Evolutionary conservation across 2,888 invertebrate genomes (phyloP).

Genomic region (Dasypogon diadema): DNA sequence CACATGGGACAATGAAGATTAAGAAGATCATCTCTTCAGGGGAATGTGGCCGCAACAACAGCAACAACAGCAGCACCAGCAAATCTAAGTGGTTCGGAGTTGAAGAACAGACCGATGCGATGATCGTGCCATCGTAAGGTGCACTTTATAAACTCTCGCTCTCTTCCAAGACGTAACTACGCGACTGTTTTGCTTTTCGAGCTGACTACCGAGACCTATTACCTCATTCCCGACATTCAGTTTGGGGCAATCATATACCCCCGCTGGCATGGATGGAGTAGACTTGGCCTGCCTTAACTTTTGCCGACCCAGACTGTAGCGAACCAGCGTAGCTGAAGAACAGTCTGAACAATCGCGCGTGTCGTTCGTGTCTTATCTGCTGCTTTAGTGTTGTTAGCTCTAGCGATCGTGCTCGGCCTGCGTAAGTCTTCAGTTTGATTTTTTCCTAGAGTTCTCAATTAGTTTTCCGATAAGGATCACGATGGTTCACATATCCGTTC

Average conservation of each 20-base stretch:
- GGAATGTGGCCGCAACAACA: slow-evolving; percentile 6
- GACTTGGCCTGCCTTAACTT: slow-evolving; percentile 48
- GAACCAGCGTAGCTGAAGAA: slow-evolving; percentile 42
- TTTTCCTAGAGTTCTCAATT: not conserved
- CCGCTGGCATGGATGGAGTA: slow-evolving; percentile 30
- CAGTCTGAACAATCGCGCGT: slow-evolving; percentile 37
- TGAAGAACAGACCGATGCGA: not conserved
- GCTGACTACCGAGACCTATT: slow-evolving; percentile 42
- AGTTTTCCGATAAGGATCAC: not conserved
- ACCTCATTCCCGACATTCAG: slow-evolving; percentile 48
- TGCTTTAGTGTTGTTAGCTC: not conserved
- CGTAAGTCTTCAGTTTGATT: slow-evolving; percentile 14
- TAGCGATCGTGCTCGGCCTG: slow-evolving; percentile 14
- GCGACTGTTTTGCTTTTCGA: too few species aligned
- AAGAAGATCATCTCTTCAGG: slow-evolving; percentile 20
- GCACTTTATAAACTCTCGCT: slow-evolving; percentile 41
- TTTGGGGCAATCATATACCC: slow-evolving; percentile 48
- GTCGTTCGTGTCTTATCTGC: slow-evolving; percentile 20
- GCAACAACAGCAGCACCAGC: too few species aligned
- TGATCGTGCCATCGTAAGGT: not conserved
- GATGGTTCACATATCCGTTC: not conserved
- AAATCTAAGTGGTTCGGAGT: not conserved
- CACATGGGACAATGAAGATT: not conserved
- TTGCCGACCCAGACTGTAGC: slow-evolving; percentile 45
- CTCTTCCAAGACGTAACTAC: slow-evolving; percentile 28